These are phyloP conservation scores for Suillia variegata DNA, from an alignment of 2,888 invertebrate species.

Conservation along the genomic window DNA sequence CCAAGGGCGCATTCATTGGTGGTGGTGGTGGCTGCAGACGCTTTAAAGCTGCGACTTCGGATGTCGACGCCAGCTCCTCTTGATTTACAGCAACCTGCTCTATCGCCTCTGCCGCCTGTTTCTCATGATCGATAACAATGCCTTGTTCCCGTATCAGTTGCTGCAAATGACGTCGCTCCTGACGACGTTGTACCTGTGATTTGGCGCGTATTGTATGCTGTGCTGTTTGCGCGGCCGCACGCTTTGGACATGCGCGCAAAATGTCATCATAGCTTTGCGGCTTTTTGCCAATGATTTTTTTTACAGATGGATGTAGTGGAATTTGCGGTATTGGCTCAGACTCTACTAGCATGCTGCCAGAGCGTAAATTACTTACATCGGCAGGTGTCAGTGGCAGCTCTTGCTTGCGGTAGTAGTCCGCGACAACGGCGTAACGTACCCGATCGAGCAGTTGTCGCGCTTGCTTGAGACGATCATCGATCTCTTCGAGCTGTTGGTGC, in stretches of 20 bases:
- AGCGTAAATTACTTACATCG: constrained; percentile 52
- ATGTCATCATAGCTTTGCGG: constrained; percentile 64
- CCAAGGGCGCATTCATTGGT: background rate
- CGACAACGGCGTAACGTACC: constrained; percentile 66
- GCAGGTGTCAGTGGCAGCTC: constrained; percentile 60
- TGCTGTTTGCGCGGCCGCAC: constrained; percentile 64
- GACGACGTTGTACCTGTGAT: constrained; percentile 45
- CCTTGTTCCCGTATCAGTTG: constrained; percentile 47
- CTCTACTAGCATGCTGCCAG: constrained; percentile 37
- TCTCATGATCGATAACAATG: constrained; percentile 52
- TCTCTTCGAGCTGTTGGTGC: constrained; percentile 73
- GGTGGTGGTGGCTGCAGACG: background rate
- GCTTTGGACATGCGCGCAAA: constrained; percentile 59
- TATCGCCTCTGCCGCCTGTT: constrained; percentile 17
- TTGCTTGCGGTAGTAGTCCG: constrained; percentile 67
- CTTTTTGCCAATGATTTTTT: constrained; percentile 71
- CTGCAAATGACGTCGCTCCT: constrained; percentile 49
- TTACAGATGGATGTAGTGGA: constrained; percentile 76
- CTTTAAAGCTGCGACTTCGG: background rate
- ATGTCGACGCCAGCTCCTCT: background rate
- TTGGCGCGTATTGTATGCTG: constrained; percentile 51
- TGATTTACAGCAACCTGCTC: background rate
- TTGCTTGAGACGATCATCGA: constrained; percentile 70
- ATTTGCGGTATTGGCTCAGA: constrained; percentile 59
- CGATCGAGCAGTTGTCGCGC: constrained; percentile 67